A percentile compares a stretch with the other conserved stretches of the same genome.
Evolutionary conservation across 1,140 invertebrate species (phyloP).

Genomic region (Drosophila ohnishii): DNA sequence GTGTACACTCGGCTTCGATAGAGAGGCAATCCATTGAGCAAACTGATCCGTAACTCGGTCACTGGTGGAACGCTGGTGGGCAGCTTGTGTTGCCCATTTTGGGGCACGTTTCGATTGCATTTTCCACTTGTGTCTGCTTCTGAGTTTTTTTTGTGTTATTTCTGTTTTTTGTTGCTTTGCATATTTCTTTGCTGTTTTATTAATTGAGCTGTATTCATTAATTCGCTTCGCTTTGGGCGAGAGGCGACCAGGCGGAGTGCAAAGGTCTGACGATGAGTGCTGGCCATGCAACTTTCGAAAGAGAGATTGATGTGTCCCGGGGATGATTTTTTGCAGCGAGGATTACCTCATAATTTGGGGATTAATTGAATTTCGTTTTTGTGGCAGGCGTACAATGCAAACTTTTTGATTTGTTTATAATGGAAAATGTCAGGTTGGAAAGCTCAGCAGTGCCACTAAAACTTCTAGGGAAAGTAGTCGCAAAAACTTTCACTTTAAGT

Average conservation of each 20-base stretch:
- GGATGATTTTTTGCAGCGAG: conserved; percentile 31
- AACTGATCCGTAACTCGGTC: conserved; percentile 73
- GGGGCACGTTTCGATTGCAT: conserved; percentile 63
- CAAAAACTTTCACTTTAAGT: conserved; percentile 3
- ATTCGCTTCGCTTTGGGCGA: conserved; percentile 56
- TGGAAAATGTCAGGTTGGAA: conserved; percentile 21
- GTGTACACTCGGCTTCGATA: conserved; percentile 58
- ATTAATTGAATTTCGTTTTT: conserved; percentile 22
- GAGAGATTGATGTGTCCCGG: conserved; percentile 44
- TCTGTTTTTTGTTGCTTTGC: conserved; percentile 18
- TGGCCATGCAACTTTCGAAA: conserved; percentile 70
- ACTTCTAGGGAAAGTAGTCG: conserved; percentile 6
- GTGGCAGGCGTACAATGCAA: conserved; percentile 26
- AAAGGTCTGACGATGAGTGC: conserved; percentile 41
- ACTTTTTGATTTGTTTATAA: conserved; percentile 34
- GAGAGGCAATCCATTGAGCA: conserved; percentile 62
- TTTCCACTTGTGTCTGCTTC: conserved; percentile 43
- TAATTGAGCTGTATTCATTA: conserved; percentile 69
- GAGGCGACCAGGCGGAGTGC: conserved; percentile 17
- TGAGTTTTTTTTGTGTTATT: conserved; percentile 1
- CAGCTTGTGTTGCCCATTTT: conserved; percentile 64
- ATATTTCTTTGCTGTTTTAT: conserved; percentile 54
- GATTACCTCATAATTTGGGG: conserved; percentile 19
- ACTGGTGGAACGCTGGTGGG: conserved; percentile 62
- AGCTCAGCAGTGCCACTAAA: conserved; percentile 1